These are phyloP conservation scores for Charaxes varanes DNA, from an alignment of 1,140 invertebrate species.

Conservation along the genomic window DNA sequence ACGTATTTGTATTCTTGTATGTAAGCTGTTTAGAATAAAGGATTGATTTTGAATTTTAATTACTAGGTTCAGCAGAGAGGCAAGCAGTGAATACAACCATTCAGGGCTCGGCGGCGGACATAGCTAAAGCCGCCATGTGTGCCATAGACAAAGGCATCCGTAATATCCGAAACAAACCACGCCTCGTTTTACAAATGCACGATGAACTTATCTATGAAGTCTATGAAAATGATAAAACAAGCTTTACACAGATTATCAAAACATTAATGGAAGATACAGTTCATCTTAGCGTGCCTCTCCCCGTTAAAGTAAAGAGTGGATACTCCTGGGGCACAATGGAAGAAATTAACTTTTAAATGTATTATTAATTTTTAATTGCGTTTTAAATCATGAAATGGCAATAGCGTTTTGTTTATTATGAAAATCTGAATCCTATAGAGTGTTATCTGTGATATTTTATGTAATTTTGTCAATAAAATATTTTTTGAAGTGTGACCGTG, in stretches of 20 bases:
- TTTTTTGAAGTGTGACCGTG: no score
- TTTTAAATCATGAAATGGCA: constrained; percentile 23
- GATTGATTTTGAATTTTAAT: neutral
- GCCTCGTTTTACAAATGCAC: constrained; percentile 92
- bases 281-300: constrained; percentile 83
- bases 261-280: constrained; percentile 88
- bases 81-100: constrained; percentile 96
- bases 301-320: constrained; percentile 91
- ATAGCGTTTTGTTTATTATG: no score
- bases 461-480: constrained; percentile 12
- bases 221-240: constrained; percentile 73
- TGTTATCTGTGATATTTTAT: constrained; percentile 33
- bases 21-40: no score
- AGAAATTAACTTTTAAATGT: constrained; percentile 49
- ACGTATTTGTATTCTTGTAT: no score
- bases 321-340: constrained; percentile 84
- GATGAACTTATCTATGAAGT: constrained; percentile 98
- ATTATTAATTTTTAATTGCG: no score
- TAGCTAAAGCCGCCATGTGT: constrained; percentile 94
- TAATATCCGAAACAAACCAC: constrained; percentile 56
- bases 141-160: constrained; percentile 82
- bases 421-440: constrained; percentile 4
- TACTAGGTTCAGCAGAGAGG: constrained; percentile 88
- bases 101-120: constrained; percentile 96
- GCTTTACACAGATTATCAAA: constrained; percentile 81